These are phyloP conservation scores for Laterallus jamaicensis DNA, from an alignment of 2,113 vertebrate species.

Conservation along the genomic window DNA sequence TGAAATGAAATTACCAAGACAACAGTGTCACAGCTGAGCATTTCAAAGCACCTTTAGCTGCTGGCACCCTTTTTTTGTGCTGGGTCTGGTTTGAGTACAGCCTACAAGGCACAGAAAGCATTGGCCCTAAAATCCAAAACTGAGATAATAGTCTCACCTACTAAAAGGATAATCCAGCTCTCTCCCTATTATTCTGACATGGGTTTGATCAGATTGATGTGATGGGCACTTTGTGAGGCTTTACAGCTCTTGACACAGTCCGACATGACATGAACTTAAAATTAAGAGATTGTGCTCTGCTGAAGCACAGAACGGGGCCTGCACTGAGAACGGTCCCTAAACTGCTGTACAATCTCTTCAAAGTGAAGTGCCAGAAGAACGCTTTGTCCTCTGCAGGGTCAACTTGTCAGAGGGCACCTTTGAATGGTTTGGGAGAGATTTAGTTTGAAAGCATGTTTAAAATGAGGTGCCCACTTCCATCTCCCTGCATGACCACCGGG, in stretches of 20 bases:
- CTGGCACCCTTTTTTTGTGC: background rate
- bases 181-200: background rate
- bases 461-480: background rate
- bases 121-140: background rate
- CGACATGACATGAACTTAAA: background rate
- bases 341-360: background rate
- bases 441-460: background rate
- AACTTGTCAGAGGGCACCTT: background rate
- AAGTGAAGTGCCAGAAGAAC: background rate
- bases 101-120: background rate
- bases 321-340: background rate
- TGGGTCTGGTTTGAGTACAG: background rate
- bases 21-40: background rate
- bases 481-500: background rate
- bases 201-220: background rate
- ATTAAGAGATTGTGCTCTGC: background rate
- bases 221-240: background rate
- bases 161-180: background rate
- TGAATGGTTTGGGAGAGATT: background rate
- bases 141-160: background rate
- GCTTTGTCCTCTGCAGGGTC: background rate
- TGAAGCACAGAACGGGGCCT: background rate
- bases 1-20: background rate
- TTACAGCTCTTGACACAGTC: background rate
- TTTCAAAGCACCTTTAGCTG: background rate